These are phyloP conservation scores for Echiichthys vipera DNA, from an alignment of 2,797 vertebrate genomes.

Conservation along the genomic window DNA sequence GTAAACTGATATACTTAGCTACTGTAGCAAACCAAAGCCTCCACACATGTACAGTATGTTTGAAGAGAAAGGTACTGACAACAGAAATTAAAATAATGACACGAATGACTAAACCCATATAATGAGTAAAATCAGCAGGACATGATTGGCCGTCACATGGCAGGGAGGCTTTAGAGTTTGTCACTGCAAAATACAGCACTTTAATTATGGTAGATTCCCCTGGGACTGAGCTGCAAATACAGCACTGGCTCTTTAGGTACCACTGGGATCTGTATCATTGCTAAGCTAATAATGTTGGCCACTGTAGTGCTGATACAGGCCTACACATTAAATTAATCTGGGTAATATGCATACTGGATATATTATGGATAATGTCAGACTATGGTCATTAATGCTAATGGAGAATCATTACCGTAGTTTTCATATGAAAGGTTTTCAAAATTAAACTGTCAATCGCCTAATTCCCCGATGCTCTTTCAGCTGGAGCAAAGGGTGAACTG, in stretches of 20 bases:
- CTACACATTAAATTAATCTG: conserved; percentile 64
- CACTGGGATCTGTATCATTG: conserved; percentile 47
- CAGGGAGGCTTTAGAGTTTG: conserved; percentile 56
- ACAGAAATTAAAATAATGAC: background rate
- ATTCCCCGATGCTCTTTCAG: conserved; percentile 29
- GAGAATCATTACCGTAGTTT: conserved; percentile 56
- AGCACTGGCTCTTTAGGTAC: conserved; percentile 46
- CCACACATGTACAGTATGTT: background rate
- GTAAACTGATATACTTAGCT: background rate
- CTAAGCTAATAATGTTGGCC: conserved; percentile 72
- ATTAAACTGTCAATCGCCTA: conserved; percentile 51
- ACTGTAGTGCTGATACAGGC: conserved; percentile 61
- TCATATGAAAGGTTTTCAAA: conserved; percentile 51
- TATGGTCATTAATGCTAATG: conserved; percentile 67
- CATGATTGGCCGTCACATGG: background rate
- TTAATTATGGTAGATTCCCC: conserved; percentile 75
- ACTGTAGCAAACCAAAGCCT: background rate
- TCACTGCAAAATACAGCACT: conserved; percentile 68
- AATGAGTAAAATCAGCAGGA: background rate
- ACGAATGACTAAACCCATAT: background rate
- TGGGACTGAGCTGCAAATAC: conserved; percentile 59
- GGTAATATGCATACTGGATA: conserved; percentile 65
- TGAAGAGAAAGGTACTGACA: background rate
- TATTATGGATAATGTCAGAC: conserved; percentile 66
- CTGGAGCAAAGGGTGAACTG: conserved; percentile 14